A percentile compares a stretch with the other conserved stretches of the same genome.
phyloP scores from a whole-genome alignment of 2,888 invertebrate genomes.

The Cantharis lateralis region DNA sequence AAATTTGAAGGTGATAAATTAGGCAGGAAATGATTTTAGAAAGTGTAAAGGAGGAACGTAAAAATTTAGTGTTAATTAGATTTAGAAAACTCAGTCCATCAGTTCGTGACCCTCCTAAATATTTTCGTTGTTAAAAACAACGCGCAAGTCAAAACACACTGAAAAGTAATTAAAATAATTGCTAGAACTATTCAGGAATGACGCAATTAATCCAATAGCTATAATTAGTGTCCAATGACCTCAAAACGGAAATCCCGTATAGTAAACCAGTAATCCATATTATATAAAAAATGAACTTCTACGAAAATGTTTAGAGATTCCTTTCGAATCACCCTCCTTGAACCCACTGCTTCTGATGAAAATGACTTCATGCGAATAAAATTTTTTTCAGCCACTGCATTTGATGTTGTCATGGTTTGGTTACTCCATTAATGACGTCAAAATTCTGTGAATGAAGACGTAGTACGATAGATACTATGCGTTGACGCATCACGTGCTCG shows the following conservation, averaged over 20 bases:
- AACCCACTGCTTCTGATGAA: not conserved
- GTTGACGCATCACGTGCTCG: not conserved
- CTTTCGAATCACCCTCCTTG: not conserved
- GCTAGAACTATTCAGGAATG: not conserved
- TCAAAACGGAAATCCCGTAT: conserved; percentile 13
- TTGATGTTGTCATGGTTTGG: not conserved
- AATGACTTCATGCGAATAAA: not conserved
- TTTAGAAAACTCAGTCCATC: not conserved
- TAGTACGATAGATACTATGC: not conserved
- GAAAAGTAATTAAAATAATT: not conserved
- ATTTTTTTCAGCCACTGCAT: not conserved
- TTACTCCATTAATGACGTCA: not conserved
- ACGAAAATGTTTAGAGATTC: not conserved
- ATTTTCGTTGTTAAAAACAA: not conserved
- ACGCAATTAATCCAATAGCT: conserved; percentile 1
- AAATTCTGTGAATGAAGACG: conserved; percentile 15
- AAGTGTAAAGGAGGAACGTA: not conserved
- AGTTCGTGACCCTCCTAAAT: not conserved
- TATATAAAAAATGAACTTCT: not conserved
- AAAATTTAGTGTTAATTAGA: not conserved
- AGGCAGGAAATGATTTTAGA: not conserved
- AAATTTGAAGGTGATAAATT: not conserved
- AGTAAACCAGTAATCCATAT: not conserved
- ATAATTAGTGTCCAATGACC: conserved; percentile 16
- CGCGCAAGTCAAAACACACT: not conserved